Conservation (phyloP, 2,888 invertebrate genomes). For the Lordiphosa andalusiaca region DNA sequence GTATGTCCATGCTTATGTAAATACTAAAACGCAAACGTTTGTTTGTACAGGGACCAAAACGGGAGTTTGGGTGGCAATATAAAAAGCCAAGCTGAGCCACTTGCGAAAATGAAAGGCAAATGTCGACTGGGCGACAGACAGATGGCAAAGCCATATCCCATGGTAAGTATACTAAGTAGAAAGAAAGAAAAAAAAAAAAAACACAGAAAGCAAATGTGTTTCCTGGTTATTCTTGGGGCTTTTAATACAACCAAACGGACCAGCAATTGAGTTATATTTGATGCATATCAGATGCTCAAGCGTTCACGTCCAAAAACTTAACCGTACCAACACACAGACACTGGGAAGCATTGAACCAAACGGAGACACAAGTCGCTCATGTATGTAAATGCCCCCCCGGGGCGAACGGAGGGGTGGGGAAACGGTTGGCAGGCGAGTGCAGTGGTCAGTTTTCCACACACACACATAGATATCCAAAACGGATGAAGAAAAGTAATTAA, state of each 20-base stretch:
- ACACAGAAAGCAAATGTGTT: slow-evolving; percentile 53
- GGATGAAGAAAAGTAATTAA: slow-evolving; percentile 55
- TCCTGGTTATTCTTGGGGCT: slow-evolving; percentile 63
- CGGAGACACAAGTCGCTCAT: slow-evolving; percentile 48
- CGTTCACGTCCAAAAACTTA: slow-evolving; percentile 9
- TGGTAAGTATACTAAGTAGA: slow-evolving; percentile 20
- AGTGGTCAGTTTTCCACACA: slow-evolving; percentile 5
- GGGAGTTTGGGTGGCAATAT: slow-evolving; percentile 41
- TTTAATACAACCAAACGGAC: slow-evolving; percentile 34
- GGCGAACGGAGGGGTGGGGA: no score
- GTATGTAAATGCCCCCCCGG: slow-evolving; percentile 65
- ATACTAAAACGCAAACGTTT: slow-evolving; percentile 52
- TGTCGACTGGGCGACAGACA: slow-evolving; percentile 32
- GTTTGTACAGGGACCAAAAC: slow-evolving; percentile 45
- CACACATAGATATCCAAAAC: slow-evolving; percentile 19
- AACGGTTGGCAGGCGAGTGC: slow-evolving; percentile 3
- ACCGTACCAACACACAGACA: slow-evolving; percentile 3
- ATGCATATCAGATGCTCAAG: slow-evolving; percentile 72
- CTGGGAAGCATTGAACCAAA: slow-evolving; percentile 23
- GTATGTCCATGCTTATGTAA: slow-evolving; percentile 59
- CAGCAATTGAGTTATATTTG: slow-evolving; percentile 73
- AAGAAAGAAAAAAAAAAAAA: slow-evolving; percentile 6
- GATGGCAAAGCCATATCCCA: background rate
- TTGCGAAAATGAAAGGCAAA: slow-evolving; percentile 70
- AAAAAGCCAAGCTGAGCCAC: slow-evolving; percentile 60